A percentile compares a stretch with the other conserved stretches of the same genome.
Conservation (phyloP, 2,113 vertebrate genomes). For the Pseudopipra pipra region DNA sequence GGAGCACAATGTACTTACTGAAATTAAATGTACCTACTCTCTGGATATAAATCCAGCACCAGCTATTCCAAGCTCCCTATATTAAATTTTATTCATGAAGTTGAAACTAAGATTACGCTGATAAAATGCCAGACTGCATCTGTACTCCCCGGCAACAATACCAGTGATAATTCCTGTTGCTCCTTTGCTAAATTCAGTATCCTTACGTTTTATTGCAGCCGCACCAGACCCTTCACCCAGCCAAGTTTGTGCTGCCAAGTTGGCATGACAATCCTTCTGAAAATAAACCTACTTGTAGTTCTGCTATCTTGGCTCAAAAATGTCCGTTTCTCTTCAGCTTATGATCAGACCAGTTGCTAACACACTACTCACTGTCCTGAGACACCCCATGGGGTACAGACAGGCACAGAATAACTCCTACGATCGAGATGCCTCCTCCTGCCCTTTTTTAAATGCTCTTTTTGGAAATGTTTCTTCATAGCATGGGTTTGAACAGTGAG, state of each 20-base stretch:
- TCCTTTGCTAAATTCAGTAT: constrained; percentile 42
- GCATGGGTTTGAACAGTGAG: neutral
- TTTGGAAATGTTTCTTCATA: neutral
- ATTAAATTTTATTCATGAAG: constrained; percentile 50
- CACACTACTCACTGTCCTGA: neutral
- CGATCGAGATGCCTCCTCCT: accelerated
- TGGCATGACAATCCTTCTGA: constrained; percentile 29
- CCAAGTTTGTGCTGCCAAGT: constrained; percentile 39
- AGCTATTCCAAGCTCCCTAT: constrained; percentile 1
- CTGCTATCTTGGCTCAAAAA: constrained; percentile 17
- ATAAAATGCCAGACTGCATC: constrained; percentile 58
- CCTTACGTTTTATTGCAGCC: constrained; percentile 33
- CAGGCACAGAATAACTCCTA: neutral
- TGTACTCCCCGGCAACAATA: constrained; percentile 34
- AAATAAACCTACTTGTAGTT: constrained; percentile 51
- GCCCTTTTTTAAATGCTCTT: neutral
- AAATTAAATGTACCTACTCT: constrained; percentile 57
- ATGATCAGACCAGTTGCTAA: neutral
- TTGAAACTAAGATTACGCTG: constrained; percentile 48
- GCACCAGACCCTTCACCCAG: constrained; percentile 18
- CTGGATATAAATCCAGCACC: constrained; percentile 26
- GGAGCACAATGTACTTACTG: constrained; percentile 27
- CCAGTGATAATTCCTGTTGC: constrained; percentile 25
- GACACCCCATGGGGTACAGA: neutral
- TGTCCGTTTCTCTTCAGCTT: neutral